A percentile compares a stretch with the other conserved stretches of the same genome.
phyloP scores from a whole-genome alignment of 2,113 vertebrate species.

The Zeus faber region DNA sequence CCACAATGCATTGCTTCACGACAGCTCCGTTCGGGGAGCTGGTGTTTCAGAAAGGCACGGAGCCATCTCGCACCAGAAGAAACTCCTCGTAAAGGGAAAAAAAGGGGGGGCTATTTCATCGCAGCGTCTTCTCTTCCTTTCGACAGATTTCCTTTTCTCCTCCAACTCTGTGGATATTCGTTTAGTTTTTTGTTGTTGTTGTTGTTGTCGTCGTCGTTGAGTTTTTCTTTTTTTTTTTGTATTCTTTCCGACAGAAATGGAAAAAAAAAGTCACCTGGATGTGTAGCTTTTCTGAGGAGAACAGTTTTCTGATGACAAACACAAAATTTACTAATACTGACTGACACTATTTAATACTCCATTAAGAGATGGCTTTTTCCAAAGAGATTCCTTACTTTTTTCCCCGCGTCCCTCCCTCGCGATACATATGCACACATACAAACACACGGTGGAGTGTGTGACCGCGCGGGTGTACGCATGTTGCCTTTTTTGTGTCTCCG shows the following conservation, averaged over 20 bases:
- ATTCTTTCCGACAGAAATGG: conserved; percentile 79
- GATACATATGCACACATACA: conserved; percentile 57
- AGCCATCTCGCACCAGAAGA: conserved; percentile 77
- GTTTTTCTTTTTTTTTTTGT: too few species aligned
- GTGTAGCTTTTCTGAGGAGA: conserved; percentile 65
- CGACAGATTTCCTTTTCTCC: conserved; percentile 24
- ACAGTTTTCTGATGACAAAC: conserved; percentile 67
- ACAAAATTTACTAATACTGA: conserved; percentile 76
- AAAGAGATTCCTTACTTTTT: conserved; percentile 67
- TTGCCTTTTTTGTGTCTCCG: too few species aligned
- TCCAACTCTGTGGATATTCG: conserved; percentile 48
- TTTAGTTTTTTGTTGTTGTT: too few species aligned
- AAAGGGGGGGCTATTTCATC: conserved; percentile 56
- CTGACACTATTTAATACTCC: conserved; percentile 69
- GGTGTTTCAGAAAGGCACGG: conserved; percentile 81
- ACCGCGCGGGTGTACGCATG: conserved; percentile 15
- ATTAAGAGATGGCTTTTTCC: conserved; percentile 83
- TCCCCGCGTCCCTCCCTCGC: conserved; percentile 49
- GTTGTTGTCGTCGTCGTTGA: too few species aligned
- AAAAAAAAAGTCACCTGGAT: conserved; percentile 66
- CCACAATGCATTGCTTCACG: conserved; percentile 80
- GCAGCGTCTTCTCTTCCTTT: conserved; percentile 54
- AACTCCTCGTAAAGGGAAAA: conserved; percentile 76
- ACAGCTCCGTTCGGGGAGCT: conserved; percentile 74
- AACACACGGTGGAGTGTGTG: conserved; percentile 46